Evolutionary conservation across 2,888 invertebrate genomes (phyloP).

Genomic region (Tetranychus piercei): DNA sequence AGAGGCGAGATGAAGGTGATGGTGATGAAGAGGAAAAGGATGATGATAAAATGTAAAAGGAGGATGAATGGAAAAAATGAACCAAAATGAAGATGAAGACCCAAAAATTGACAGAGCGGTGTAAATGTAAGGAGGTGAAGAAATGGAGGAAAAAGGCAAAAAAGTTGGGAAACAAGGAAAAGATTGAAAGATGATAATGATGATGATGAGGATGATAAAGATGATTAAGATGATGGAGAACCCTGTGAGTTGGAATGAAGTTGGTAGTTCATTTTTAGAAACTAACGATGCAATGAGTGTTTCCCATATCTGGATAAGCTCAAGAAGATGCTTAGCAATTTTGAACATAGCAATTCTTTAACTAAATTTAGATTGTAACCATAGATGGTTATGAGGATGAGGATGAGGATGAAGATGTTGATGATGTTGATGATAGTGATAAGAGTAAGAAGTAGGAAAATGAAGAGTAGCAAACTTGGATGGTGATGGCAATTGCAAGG

Average conservation of each 20-base stretch:
- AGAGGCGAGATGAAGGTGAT: neutral
- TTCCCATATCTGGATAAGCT: constrained; percentile 1
- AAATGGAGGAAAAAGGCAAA: neutral
- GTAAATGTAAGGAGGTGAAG: neutral
- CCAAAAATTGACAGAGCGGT: neutral
- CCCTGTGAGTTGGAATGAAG: neutral
- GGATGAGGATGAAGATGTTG: neutral
- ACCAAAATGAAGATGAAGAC: neutral
- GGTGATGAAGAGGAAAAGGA: neutral
- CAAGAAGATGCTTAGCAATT: neutral
- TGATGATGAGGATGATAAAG: neutral
- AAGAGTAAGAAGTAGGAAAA: neutral
- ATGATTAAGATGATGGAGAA: neutral
- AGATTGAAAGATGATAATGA: neutral
- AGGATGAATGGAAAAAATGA: neutral
- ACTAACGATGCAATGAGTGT: neutral
- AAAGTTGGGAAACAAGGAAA: no score
- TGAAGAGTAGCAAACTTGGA: neutral
- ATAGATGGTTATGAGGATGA: neutral
- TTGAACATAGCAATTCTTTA: neutral
- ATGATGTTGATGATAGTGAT: neutral
- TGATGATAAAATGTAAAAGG: no score
- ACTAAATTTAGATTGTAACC: neutral
- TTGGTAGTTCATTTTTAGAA: neutral
- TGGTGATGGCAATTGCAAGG: no score